phyloP scores from a whole-genome alignment of 2,888 invertebrate species.

The Pammene fasciana region DNA sequence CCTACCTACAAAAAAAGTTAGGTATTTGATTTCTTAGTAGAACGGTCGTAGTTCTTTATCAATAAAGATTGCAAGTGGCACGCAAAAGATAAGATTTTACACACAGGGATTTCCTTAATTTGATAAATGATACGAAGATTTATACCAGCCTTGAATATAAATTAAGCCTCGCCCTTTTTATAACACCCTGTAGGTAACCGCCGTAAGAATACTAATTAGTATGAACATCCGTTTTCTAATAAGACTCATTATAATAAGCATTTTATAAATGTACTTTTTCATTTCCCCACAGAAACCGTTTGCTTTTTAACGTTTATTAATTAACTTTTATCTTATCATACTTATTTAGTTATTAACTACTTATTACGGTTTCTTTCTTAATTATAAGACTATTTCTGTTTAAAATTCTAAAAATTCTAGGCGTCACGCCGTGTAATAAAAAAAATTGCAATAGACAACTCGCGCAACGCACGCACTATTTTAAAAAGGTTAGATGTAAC shows the following conservation, averaged over 20 bases:
- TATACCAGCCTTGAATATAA: conserved; percentile 28
- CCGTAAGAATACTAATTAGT: conserved; percentile 56
- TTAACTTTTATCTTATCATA: conserved; percentile 45
- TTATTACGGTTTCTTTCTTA: no score
- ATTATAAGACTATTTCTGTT: background rate
- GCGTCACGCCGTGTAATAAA: background rate
- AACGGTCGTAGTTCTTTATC: conserved; percentile 7
- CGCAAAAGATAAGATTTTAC: conserved; percentile 39
- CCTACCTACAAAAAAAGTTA: no score
- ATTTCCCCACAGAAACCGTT: conserved; percentile 54
- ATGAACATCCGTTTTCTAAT: conserved; percentile 45
- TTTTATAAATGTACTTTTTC: conserved; percentile 55
- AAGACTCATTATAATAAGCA: conserved; percentile 52
- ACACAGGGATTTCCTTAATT: conserved; percentile 43
- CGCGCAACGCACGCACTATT: background rate
- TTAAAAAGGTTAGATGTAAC: conserved; percentile 53
- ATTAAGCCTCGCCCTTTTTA: conserved; percentile 15
- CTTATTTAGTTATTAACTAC: conserved; percentile 4
- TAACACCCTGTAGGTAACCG: conserved; percentile 5
- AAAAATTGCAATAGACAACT: background rate
- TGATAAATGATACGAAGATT: conserved; percentile 43
- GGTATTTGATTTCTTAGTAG: background rate
- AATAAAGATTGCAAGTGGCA: conserved; percentile 26
- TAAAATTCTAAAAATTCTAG: background rate
- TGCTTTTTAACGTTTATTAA: conserved; percentile 45